Base-by-base conservation (phyloP, 2,888 invertebrate genomes). In the Diabrotica balteata region DNA sequence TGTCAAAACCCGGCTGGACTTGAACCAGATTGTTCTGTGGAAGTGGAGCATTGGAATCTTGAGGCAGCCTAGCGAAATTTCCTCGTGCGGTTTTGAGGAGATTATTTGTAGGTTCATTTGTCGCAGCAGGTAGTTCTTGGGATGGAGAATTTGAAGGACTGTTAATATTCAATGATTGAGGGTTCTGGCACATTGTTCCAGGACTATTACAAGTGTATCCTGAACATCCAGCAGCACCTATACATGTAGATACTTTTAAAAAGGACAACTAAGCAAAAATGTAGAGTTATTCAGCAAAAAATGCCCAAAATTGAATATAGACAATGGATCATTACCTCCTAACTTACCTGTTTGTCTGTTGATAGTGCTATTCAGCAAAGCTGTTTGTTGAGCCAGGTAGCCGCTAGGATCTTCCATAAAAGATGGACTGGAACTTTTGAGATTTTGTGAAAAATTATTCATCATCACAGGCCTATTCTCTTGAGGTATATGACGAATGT, bases 391-490 rank as follows among this genome's bases (percentile, higher is more conserved):
- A 7, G 95, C 95, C 75, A 96, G 85, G 84, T 95, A 96, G 4
- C 95, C 96, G 78, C 91, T 93, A 0, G 96, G 95, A 83, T 96
- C 95, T 75, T 96, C 96, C 87, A 96, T 90, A 81, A 95, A 96
- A 46, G 95, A 95, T 1, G 94, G 94, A 72, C 89, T 86, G 43
- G 80, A 74, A 66, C 68, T 77, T 68, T 81, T 81, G 42, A 72
- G 76, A 52, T 76, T 76, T 67, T 80, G 81, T 42, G 78, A 76
- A 67, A 79, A 74, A 63, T 82, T 80, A 70, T 80, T 80, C 55
- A 80, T 77, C 61, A 81, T 78, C 44, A 81, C 75, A 7, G 84
- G 80, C 70, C 84, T 79, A 59, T 82, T 83, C 68, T 86, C 87
- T 72, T 78, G 79, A 44, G 84, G 86, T 73, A 88, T 85, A 75